Percentiles rank a stretch among this genome's conserved stretches.
Evolutionary conservation across 2,888 invertebrate species (phyloP).

Genomic region (Magallana nippona): DNA sequence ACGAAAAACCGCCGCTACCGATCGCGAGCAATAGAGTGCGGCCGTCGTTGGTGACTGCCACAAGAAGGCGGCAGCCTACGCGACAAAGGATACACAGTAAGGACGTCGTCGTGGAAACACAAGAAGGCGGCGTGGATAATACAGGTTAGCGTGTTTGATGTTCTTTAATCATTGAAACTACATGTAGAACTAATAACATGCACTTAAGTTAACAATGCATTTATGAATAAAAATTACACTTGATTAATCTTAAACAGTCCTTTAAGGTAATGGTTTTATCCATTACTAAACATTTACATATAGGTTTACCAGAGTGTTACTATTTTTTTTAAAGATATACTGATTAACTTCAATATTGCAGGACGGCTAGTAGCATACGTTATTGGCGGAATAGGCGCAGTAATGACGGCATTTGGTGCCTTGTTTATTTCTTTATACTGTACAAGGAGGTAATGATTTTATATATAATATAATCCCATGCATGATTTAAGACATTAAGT

Average conservation of each 20-base stretch:
- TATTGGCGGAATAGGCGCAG: conserved; percentile 43
- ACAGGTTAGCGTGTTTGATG: not conserved
- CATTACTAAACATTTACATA: not conserved
- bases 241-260: too few species aligned
- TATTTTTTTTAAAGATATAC: not conserved
- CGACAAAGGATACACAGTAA: conserved; percentile 2
- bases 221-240: too few species aligned
- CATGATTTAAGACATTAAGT: too few species aligned
- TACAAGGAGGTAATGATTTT: conserved; percentile 38
- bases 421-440: conserved; percentile 35
- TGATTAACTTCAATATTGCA: not conserved
- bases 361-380: conserved; percentile 40
- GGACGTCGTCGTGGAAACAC: not conserved
- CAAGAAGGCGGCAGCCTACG: not conserved
- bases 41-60: not conserved
- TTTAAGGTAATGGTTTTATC: not conserved
- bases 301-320: not conserved
- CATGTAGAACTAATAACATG: not conserved
- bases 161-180: not conserved
- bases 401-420: conserved; percentile 34
- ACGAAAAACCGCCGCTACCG: not conserved
- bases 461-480: not conserved
- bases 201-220: too few species aligned
- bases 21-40: not conserved
- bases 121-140: not conserved